Conservation (phyloP, 2,888 invertebrate species). For the Diachrysia chrysitis region DNA sequence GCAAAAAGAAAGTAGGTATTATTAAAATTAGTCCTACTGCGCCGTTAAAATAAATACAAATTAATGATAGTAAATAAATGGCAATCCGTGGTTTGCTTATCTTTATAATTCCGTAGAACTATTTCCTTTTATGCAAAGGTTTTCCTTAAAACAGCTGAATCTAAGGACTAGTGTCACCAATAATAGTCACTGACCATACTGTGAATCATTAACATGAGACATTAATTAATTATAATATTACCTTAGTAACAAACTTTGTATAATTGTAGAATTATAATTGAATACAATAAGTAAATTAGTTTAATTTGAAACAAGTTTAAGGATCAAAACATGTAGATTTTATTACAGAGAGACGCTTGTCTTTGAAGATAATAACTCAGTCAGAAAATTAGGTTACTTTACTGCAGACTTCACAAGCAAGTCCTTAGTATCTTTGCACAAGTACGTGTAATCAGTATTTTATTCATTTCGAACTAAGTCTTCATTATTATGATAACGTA, state of each 20-base stretch:
- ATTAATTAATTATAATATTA: not conserved
- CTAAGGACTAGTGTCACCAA: not conserved
- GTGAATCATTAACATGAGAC: not conserved
- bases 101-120: not conserved
- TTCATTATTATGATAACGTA: not conserved
- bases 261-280: not conserved
- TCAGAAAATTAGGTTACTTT: no score
- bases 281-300: not conserved
- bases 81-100: not conserved
- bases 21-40: not conserved
- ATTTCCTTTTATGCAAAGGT: not conserved
- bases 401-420: no score
- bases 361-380: no score
- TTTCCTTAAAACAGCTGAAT: not conserved
- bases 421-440: no score
- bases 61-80: not conserved
- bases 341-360: no score
- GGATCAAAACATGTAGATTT: no score
- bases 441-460: no score
- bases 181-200: not conserved
- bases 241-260: slow-evolving; percentile 13
- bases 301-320: no score
- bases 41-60: not conserved
- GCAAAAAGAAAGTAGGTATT: not conserved
- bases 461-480: no score